A percentile compares a stretch with the other conserved stretches of the same genome.
phyloP scores from a whole-genome alignment of 2,113 vertebrate species.

The Euleptes europaea region DNA sequence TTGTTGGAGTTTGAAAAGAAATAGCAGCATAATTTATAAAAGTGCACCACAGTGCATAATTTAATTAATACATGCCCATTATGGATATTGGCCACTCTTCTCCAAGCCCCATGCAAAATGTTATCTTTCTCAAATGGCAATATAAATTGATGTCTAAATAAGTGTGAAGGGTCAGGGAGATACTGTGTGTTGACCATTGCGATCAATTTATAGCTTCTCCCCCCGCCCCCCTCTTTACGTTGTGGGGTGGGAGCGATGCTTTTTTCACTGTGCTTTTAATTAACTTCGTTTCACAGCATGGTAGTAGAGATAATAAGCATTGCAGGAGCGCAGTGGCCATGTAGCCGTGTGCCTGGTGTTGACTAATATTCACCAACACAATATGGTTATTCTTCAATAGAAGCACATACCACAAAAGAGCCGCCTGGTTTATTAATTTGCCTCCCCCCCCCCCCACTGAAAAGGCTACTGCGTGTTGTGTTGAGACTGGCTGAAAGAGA shows the following conservation, averaged over 20 bases:
- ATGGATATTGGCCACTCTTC: slow-evolving; percentile 42
- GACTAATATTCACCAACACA: slow-evolving; percentile 46
- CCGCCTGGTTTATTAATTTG: slow-evolving; percentile 62
- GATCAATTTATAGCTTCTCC: slow-evolving; percentile 50
- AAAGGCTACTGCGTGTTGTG: slow-evolving; percentile 50
- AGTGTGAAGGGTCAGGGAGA: slow-evolving; percentile 45
- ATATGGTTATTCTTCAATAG: slow-evolving; percentile 46
- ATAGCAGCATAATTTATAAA: slow-evolving; percentile 27
- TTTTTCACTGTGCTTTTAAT: slow-evolving; percentile 65
- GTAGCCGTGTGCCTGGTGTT: slow-evolving; percentile 52
- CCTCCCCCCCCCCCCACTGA: slow-evolving; percentile 34
- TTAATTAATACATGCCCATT: slow-evolving; percentile 45
- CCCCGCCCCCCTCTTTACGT: slow-evolving; percentile 30
- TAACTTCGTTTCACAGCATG: slow-evolving; percentile 49
- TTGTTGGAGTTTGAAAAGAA: slow-evolving; percentile 51
- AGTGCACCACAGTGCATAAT: slow-evolving; percentile 32
- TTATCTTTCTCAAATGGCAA: slow-evolving; percentile 53
- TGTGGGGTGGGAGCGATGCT: slow-evolving; percentile 35
- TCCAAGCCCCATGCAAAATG: slow-evolving; percentile 27
- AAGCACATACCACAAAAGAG: slow-evolving; percentile 44
- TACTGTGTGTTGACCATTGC: slow-evolving; percentile 37
- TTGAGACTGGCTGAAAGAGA: slow-evolving; percentile 58
- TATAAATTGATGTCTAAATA: slow-evolving; percentile 47
- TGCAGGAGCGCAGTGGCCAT: slow-evolving; percentile 44
- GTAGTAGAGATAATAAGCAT: slow-evolving; percentile 61